phyloP scores from a whole-genome alignment of 1,140 invertebrate species.

The Heliconius himera region DNA sequence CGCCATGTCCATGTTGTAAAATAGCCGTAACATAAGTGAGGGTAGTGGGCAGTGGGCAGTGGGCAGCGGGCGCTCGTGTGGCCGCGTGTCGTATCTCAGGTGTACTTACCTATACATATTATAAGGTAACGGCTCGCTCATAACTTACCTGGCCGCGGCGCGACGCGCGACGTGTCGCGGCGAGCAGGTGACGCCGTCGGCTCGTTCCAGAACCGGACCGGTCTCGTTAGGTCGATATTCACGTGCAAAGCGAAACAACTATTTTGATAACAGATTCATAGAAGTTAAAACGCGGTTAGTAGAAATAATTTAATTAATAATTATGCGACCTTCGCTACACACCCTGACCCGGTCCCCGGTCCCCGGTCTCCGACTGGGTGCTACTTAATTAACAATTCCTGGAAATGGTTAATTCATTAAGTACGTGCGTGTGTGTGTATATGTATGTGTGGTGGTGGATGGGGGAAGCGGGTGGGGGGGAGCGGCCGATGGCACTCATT shows the following conservation, averaged over 20 bases:
- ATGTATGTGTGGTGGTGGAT: not conserved
- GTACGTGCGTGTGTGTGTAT: not conserved
- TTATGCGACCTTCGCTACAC: not conserved
- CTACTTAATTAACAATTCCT: not conserved
- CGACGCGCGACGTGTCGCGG: no score
- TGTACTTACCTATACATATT: no score
- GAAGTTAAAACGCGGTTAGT: not conserved
- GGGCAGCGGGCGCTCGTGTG: no score
- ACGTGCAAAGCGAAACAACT: not conserved
- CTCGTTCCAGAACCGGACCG: not conserved
- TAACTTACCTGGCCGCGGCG: no score
- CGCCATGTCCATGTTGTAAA: no score
- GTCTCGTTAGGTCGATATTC: not conserved
- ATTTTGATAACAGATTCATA: not conserved
- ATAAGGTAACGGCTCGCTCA: no score
- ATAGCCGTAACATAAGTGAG: no score
- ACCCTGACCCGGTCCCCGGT: not conserved
- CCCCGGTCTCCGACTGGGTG: not conserved
- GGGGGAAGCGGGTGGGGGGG: not conserved
- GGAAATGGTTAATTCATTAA: constrained; percentile 8
- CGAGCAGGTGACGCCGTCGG: no score
- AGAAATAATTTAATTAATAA: not conserved
- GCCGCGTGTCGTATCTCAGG: no score
- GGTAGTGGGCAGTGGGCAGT: no score
- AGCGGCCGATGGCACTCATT: constrained; percentile 1